These are phyloP conservation scores for Arnoldichthys spilopterus DNA, from an alignment of 2,797 vertebrate species.

Conservation along the genomic window DNA sequence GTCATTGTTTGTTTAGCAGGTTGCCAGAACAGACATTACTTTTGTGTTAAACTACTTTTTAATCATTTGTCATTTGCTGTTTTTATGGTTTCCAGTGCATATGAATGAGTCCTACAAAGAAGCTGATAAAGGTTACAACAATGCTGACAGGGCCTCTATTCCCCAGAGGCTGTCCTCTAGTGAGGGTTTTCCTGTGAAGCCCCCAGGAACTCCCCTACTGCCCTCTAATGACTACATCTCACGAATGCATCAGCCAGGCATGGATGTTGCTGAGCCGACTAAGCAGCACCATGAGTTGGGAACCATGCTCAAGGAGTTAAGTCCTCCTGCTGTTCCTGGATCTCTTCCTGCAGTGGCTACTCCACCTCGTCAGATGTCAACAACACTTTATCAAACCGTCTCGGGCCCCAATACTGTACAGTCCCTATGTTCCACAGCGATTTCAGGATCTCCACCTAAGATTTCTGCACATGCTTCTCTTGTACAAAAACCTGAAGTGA, in stretches of 20 bases:
- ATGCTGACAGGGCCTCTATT: constrained; percentile 65
- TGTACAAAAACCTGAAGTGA: constrained; percentile 25
- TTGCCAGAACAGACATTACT: neutral
- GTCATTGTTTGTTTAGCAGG: no score
- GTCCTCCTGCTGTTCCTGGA: constrained; percentile 51
- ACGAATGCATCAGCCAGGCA: constrained; percentile 34
- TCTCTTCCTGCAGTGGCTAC: constrained; percentile 41
- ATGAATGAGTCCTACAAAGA: constrained; percentile 70
- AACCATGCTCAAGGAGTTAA: constrained; percentile 61
- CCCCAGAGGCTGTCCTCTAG: constrained; percentile 62
- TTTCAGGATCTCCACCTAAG: constrained; percentile 11
- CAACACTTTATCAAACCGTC: constrained; percentile 12
- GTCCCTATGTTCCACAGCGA: constrained; percentile 21
- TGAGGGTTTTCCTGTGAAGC: constrained; percentile 66
- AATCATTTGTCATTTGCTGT: neutral
- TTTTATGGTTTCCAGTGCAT: constrained; percentile 61
- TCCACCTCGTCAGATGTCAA: constrained; percentile 32
- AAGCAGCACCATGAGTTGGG: constrained; percentile 63
- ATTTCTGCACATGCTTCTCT: constrained; percentile 19
- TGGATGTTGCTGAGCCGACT: constrained; percentile 63
- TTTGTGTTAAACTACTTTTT: no score
- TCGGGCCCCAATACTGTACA: neutral
- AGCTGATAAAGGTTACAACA: constrained; percentile 68
- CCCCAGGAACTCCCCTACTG: constrained; percentile 55
- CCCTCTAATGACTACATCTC: constrained; percentile 64